phyloP scores from a whole-genome alignment of 2,113 vertebrate species.

The Ochotona curzoniae region DNA sequence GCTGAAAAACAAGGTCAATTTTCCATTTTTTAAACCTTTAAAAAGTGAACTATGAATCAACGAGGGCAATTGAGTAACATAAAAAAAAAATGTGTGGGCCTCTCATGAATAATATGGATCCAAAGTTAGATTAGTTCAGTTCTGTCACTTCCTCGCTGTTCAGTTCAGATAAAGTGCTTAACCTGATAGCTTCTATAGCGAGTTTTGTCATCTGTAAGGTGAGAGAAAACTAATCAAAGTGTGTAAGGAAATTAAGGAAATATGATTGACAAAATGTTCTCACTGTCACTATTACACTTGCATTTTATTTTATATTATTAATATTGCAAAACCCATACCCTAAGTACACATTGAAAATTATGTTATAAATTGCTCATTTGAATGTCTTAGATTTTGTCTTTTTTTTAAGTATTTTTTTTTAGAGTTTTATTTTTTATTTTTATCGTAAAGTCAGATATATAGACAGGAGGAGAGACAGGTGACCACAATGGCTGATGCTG shows the following conservation, averaged over 20 bases:
- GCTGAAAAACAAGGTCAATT: background rate
- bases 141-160: background rate
- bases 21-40: background rate
- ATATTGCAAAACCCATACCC: background rate
- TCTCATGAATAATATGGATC: background rate
- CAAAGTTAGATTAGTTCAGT: background rate
- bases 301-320: background rate
- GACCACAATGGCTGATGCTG: too few species aligned
- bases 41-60: background rate
- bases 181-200: rapidly evolving
- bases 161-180: background rate
- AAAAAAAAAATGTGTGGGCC: background rate
- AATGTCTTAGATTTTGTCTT: background rate
- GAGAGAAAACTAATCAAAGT: background rate
- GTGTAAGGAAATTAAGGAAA: background rate
- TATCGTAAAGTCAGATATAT: too few species aligned
- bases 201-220: background rate
- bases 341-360: background rate
- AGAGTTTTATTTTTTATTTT: too few species aligned
- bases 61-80: background rate
- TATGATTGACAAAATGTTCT: background rate
- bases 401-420: too few species aligned
- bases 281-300: background rate
- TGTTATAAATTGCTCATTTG: background rate
- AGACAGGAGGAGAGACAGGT: too few species aligned